phyloP scores from a whole-genome alignment of 2,113 vertebrate genomes.

The Serilophus lunatus region DNA sequence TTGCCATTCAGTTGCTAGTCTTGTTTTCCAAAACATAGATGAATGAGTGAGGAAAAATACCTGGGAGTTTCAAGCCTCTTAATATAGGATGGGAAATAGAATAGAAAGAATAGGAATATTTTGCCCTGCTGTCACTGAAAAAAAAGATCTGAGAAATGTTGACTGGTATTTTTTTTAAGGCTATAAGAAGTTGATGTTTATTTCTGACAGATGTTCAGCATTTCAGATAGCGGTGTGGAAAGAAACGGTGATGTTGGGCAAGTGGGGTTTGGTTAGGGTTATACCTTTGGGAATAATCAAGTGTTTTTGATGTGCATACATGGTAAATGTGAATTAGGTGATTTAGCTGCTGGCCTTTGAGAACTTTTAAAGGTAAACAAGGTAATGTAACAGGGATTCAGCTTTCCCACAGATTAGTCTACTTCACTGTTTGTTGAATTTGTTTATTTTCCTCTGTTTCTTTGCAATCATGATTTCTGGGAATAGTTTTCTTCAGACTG shows the following conservation, averaged over 20 bases:
- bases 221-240: background rate
- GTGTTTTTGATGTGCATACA: background rate
- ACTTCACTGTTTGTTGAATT: background rate
- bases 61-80: background rate
- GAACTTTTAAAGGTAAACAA: background rate
- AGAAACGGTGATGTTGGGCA: background rate
- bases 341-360: background rate
- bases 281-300: background rate
- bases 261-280: background rate
- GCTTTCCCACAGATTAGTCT: background rate
- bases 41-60: background rate
- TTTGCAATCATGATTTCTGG: slow-evolving; percentile 9
- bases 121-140: background rate
- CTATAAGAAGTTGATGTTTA: background rate
- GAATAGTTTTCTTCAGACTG: background rate
- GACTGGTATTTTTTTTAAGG: background rate
- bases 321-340: background rate
- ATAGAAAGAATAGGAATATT: background rate
- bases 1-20: background rate
- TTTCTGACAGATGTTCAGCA: background rate
- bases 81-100: background rate
- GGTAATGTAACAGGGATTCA: background rate
- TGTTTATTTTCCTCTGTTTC: background rate
- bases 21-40: background rate
- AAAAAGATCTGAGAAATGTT: background rate